phyloP scores from a whole-genome alignment of 2,888 invertebrate genomes.

The Parelbella ahira region DNA sequence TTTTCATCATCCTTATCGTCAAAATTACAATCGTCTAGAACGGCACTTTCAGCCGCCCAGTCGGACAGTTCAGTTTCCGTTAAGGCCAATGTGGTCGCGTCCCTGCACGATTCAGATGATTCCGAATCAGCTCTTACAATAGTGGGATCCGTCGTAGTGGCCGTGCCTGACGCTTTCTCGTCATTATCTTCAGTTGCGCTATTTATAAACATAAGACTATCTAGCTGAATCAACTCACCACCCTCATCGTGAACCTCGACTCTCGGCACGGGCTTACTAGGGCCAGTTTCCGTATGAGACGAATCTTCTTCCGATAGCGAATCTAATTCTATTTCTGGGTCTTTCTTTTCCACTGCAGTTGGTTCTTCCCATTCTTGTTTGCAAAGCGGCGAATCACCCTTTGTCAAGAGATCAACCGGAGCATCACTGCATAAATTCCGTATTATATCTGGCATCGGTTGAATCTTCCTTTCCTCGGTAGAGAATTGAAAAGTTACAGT shows the following conservation, averaged over 20 bases:
- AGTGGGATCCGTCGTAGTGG: conserved; percentile 62
- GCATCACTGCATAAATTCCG: conserved; percentile 60
- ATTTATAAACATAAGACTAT: conserved; percentile 78
- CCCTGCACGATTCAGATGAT: conserved; percentile 85
- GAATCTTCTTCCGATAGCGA: conserved; percentile 70
- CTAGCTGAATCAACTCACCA: conserved; percentile 83
- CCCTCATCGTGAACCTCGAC: conserved; percentile 87
- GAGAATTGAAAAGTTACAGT: conserved; percentile 49
- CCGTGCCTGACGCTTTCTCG: conserved; percentile 49
- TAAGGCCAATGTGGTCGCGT: conserved; percentile 85
- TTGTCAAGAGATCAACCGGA: conserved; percentile 62
- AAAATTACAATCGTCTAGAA: conserved; percentile 85
- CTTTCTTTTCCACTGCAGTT: conserved; percentile 57
- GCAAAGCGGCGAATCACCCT: conserved; percentile 52
- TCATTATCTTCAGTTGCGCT: conserved; percentile 46
- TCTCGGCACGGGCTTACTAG: conserved; percentile 81
- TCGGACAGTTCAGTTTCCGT: conserved; percentile 94
- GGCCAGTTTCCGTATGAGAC: conserved; percentile 59
- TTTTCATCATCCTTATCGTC: conserved; percentile 58
- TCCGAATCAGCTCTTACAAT: conserved; percentile 64
- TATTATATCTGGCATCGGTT: conserved; percentile 83
- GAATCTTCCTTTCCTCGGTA: conserved; percentile 64
- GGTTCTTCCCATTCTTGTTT: conserved; percentile 68
- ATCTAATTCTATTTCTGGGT: conserved; percentile 76
- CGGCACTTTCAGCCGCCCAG: conserved; percentile 91